phyloP scores from a whole-genome alignment of 2,113 vertebrate species.

The Myotis brandtii region DNA sequence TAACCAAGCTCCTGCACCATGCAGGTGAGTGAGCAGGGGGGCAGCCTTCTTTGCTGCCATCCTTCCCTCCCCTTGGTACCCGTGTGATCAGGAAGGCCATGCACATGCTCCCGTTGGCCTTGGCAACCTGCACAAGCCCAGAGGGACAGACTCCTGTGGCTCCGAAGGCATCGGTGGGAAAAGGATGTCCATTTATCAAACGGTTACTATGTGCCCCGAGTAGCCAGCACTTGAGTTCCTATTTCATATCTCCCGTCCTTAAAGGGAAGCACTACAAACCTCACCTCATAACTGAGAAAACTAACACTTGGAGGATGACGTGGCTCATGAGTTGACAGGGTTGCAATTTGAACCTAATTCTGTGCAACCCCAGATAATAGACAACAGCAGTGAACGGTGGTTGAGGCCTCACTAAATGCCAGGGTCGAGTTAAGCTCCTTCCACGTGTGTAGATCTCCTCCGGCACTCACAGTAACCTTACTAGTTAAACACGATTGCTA shows the following conservation, averaged over 20 bases:
- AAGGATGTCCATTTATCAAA: neutral
- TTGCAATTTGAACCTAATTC: conserved; percentile 2
- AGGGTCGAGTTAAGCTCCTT: neutral
- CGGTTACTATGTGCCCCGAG: neutral
- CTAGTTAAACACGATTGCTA: neutral
- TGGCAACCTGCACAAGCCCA: neutral
- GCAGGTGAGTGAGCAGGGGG: neutral
- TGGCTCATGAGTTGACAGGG: neutral
- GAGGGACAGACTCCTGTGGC: neutral
- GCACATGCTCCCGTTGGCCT: neutral
- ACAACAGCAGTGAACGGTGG: neutral
- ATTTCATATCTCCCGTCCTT: neutral
- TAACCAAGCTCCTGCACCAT: neutral
- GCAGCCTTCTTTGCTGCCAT: neutral
- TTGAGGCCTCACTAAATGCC: neutral
- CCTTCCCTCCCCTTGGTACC: neutral
- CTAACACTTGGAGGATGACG: neutral
- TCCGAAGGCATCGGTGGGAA: neutral
- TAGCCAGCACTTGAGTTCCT: neutral
- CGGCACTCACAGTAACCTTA: neutral
- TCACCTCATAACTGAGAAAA: neutral
- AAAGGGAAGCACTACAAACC: neutral
- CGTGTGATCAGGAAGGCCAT: neutral
- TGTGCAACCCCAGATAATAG: neutral
- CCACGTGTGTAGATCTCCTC: neutral